Conservation (phyloP, 37 sponge, comb jelly and placozoan species). For the Chondrilla cf. caribensis region DNA sequence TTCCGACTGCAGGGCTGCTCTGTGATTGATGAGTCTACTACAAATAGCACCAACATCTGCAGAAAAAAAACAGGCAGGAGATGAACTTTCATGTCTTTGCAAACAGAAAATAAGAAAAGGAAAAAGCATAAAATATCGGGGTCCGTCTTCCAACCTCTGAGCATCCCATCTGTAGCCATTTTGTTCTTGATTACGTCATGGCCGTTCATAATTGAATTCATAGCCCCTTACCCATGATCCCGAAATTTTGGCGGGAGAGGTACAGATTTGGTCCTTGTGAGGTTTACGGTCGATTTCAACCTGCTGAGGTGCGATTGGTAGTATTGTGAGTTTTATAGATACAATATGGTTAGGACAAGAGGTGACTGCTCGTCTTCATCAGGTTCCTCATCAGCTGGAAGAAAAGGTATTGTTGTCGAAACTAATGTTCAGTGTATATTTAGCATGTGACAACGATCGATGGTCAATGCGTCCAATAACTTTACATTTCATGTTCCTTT, state of each 20-base stretch:
- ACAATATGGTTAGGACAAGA: conserved; percentile 3
- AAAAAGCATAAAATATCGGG: no score
- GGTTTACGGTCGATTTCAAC: no score
- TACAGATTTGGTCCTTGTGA: neutral
- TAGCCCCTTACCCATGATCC: no score
- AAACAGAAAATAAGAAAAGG: no score
- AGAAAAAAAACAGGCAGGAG: neutral
- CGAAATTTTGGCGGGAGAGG: conserved; percentile 10
- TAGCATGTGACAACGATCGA: no score
- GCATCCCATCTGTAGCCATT: conserved; percentile 50
- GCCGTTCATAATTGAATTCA: no score
- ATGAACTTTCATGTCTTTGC: neutral
- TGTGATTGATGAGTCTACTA: conserved; percentile 63
- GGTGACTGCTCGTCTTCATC: neutral
- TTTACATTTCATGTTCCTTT: neutral
- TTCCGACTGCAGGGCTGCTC: conserved; percentile 63
- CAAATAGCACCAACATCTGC: conserved; percentile 60
- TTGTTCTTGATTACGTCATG: neutral
- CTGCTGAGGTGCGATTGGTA: no score
- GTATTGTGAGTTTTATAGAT: neutral
- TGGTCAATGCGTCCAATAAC: no score
- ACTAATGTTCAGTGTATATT: no score
- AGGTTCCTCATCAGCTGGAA: conserved; percentile 5
- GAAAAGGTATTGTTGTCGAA: conserved; percentile 12
- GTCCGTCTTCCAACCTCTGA: conserved; percentile 53